phyloP scores from a whole-genome alignment of 92 coral and sea anemone genomes.

The Micromussa lordhowensis region DNA sequence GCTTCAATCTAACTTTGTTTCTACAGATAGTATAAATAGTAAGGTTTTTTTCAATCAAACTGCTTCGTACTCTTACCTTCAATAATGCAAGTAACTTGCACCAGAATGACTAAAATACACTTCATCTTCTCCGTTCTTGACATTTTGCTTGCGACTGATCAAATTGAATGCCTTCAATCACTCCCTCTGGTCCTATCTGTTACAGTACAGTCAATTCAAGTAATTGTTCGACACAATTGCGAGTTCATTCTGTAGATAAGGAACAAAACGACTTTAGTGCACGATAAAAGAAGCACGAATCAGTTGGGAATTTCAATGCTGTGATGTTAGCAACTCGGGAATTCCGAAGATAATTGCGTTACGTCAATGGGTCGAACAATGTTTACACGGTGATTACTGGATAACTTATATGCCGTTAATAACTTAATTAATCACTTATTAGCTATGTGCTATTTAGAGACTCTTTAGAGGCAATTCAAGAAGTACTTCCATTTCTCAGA shows the following conservation, averaged over 20 bases:
- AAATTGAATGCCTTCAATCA: not conserved
- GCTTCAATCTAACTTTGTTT: not conserved
- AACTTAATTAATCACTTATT: not conserved
- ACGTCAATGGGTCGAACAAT: slow-evolving; percentile 37
- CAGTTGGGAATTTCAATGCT: not conserved
- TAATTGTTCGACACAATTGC: not conserved
- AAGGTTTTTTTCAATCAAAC: not conserved
- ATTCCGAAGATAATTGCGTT: slow-evolving; percentile 33
- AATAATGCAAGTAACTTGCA: not conserved
- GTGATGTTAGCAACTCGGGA: slow-evolving; percentile 36
- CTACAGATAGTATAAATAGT: not conserved
- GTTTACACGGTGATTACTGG: slow-evolving; percentile 18
- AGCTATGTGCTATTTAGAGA: not conserved
- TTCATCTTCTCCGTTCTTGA: slow-evolving; percentile 1
- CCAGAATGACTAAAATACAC: not conserved
- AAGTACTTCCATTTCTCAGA: too few relatives aligned
- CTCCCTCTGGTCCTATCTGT: not conserved
- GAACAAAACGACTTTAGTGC: not conserved
- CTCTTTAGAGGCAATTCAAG: not conserved
- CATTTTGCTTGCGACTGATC: not conserved
- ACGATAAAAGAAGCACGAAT: not conserved
- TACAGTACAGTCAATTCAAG: not conserved
- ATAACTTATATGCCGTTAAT: slow-evolving; percentile 7
- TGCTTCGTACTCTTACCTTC: slow-evolving; percentile 19
- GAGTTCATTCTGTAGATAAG: not conserved